Evolutionary conservation across 2,888 invertebrate genomes (phyloP), one percentile per base, ranked within the genome.

Genomic region (Leucania comma): DNA sequence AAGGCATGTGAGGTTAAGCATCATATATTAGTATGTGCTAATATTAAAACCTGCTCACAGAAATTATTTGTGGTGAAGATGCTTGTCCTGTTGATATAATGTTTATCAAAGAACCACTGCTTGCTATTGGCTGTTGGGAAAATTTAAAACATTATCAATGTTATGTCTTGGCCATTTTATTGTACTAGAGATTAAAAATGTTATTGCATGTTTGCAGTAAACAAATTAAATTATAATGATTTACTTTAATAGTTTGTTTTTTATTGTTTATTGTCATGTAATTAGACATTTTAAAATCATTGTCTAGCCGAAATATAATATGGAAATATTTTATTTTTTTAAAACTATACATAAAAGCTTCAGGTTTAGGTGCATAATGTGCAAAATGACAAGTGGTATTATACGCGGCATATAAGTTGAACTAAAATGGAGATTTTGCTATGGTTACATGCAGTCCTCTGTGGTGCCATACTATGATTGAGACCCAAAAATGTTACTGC

Each of bases 71-170:
- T 78, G 95, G 95, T 66, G 95, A 94, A 22, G 95, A 94, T 46
- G 95, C 95, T 90, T 95, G 95, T 72, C 95, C 95, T 17, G 95
- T 95, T 32, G 95, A 96, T 91, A 96, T 96, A 80, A 96, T 96
- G 93, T 96, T 96, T 92, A 96, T 95, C 89, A 96, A 90, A 79
- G 95, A 95, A 83, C 93, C 94, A 92, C 95, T 95, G 95, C 95
- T 94, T 76, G 86, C 93, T 89, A 95, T 93, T 51, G 95, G 95
- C 95, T 95, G 95, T 91, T 82, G 91, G 88, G 86, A 87, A 90
- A 91, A 90, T 88, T 82, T 64, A 63, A 85, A 77, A 73, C 42
- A 73, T n/a, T 75, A 68, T 73, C 69, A 73, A 70, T 80, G 51
- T 62, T 42, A 73, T 58, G 48, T 38, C 29, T 64, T 53, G 50